Percentiles rank a stretch among this genome's conserved stretches.
phyloP scores from a whole-genome alignment of 1,140 invertebrate genomes.

The Anoplophora glabripennis region DNA sequence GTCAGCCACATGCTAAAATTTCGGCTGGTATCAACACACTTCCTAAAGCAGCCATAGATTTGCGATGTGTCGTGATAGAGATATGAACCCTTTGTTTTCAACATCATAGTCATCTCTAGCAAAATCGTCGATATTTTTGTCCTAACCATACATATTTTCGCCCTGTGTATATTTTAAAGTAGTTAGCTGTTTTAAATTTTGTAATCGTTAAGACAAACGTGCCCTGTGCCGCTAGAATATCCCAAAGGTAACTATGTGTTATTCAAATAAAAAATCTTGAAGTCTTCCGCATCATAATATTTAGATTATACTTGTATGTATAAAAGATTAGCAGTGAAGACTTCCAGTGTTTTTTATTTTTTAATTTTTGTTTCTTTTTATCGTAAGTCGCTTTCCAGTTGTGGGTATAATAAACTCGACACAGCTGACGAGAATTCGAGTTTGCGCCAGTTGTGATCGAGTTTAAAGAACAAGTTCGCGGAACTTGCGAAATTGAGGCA shows the following conservation, averaged over 20 bases:
- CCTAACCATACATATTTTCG: not conserved
- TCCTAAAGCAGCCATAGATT: slow-evolving; percentile 80
- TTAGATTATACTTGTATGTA: too few species aligned
- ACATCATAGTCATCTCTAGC: slow-evolving; percentile 17
- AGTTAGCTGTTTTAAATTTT: not conserved
- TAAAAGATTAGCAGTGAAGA: too few species aligned
- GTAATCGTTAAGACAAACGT: not conserved
- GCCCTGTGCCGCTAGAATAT: not conserved
- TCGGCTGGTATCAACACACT: slow-evolving; percentile 81
- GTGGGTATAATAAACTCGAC: too few species aligned
- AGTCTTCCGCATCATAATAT: too few species aligned
- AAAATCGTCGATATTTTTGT: slow-evolving; percentile 16
- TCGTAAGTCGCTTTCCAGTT: too few species aligned
- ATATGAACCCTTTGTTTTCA: slow-evolving; percentile 62
- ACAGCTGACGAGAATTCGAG: too few species aligned
- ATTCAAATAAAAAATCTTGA: too few species aligned
- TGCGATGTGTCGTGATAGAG: slow-evolving; percentile 72
- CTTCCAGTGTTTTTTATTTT: too few species aligned
- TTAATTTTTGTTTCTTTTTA: too few species aligned
- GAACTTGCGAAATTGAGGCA: too few species aligned
- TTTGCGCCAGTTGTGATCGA: too few species aligned
- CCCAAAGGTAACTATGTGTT: not conserved
- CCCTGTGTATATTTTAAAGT: not conserved
- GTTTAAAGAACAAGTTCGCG: too few species aligned
- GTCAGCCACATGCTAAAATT: slow-evolving; percentile 72